phyloP scores from a whole-genome alignment of 1,140 invertebrate species.

The Sesamia nonagrioides region DNA sequence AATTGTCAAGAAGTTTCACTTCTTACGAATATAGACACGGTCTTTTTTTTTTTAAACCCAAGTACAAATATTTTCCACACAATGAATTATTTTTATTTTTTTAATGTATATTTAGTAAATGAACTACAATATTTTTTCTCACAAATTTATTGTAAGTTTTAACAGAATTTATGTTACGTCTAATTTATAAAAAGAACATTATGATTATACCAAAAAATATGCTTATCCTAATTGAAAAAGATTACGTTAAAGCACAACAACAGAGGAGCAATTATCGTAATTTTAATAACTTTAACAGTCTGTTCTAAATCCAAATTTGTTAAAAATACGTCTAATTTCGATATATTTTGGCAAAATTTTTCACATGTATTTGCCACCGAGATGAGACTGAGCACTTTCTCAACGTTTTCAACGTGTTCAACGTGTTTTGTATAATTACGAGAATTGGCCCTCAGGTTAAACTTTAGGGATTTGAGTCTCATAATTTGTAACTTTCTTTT shows the following conservation, averaged over 20 bases:
- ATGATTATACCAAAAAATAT: constrained; percentile 47
- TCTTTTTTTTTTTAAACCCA: background rate
- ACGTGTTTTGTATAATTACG: too few relatives aligned
- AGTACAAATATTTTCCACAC: constrained; percentile 18
- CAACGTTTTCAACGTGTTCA: too few relatives aligned
- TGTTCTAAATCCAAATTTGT: too few relatives aligned
- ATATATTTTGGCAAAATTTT: too few relatives aligned
- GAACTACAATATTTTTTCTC: constrained; percentile 43
- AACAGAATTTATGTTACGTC: constrained; percentile 29
- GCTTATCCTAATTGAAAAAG: constrained; percentile 14
- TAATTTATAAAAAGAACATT: constrained; percentile 38
- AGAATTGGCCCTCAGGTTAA: background rate
- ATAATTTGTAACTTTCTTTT: constrained; percentile 62
- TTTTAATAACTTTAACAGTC: too few relatives aligned
- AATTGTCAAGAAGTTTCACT: too few relatives aligned
- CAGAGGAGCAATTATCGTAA: too few relatives aligned
- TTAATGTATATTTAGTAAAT: background rate
- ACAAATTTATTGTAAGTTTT: constrained; percentile 27
- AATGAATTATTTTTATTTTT: background rate
- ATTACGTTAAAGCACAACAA: background rate
- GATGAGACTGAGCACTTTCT: too few relatives aligned
- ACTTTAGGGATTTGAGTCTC: constrained; percentile 66
- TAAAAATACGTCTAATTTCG: too few relatives aligned
- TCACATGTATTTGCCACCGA: too few relatives aligned
- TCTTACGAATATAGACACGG: too few relatives aligned